phyloP scores from a whole-genome alignment of 2,797 vertebrate species.

The Spinus pinus region DNA sequence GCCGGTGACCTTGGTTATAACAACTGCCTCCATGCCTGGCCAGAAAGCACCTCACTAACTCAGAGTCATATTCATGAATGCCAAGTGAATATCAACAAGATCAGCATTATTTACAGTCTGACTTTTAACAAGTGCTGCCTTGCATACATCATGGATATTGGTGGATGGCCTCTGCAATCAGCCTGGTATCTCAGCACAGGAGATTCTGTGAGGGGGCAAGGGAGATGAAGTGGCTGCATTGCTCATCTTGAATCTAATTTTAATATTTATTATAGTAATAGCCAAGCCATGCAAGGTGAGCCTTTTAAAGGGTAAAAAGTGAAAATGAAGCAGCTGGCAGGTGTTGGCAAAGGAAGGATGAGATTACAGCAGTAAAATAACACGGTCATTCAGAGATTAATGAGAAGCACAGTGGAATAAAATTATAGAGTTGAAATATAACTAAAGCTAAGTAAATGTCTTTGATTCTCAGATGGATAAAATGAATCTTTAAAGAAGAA shows the following conservation, averaged over 20 bases:
- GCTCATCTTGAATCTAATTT: slow-evolving; percentile 52
- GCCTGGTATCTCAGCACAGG: neutral
- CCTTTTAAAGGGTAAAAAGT: slow-evolving; percentile 67
- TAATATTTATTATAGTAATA: slow-evolving; percentile 62
- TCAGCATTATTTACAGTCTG: slow-evolving; percentile 61
- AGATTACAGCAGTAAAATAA: slow-evolving; percentile 63
- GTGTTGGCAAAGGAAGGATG: slow-evolving; percentile 57
- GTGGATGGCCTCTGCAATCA: slow-evolving; percentile 9
- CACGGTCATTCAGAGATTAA: slow-evolving; percentile 57
- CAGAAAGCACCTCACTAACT: neutral
- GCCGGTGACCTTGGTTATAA: neutral
- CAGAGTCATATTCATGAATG: slow-evolving; percentile 29
- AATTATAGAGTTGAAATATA: slow-evolving; percentile 50
- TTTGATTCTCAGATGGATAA: slow-evolving; percentile 60
- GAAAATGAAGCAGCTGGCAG: slow-evolving; percentile 60
- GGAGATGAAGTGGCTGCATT: slow-evolving; percentile 39
- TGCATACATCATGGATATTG: slow-evolving; percentile 31
- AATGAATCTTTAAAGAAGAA: slow-evolving; percentile 43
- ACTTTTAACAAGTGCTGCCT: slow-evolving; percentile 34
- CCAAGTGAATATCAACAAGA: slow-evolving; percentile 52
- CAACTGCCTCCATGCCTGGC: neutral
- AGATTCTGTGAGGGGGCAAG: neutral
- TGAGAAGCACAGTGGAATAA: slow-evolving; percentile 58
- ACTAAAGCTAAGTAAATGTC: slow-evolving; percentile 64
- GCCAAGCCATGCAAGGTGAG: slow-evolving; percentile 46